These are phyloP conservation scores for Rhynchomys soricoides DNA, from an alignment of 2,113 vertebrate genomes.

Conservation along the genomic window DNA sequence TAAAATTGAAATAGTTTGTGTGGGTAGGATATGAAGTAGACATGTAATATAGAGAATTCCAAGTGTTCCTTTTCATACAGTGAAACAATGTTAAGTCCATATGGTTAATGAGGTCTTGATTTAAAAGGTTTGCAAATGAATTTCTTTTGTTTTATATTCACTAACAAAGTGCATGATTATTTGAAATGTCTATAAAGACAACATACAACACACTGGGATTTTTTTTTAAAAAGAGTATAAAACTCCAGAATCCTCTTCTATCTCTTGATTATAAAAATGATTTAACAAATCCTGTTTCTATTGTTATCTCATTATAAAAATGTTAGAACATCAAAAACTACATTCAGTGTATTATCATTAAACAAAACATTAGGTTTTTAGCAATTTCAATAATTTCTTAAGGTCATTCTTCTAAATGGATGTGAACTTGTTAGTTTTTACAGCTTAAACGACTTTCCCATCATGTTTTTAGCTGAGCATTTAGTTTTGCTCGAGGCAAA, in stretches of 20 bases:
- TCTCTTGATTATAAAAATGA: constrained; percentile 33
- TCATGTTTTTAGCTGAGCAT: constrained; percentile 74
- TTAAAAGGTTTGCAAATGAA: constrained; percentile 45
- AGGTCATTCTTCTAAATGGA: constrained; percentile 54
- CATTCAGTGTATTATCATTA: constrained; percentile 30
- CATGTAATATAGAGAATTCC: not conserved
- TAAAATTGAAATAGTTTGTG: not conserved
- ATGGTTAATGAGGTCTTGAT: constrained; percentile 30
- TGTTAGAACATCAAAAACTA: not conserved
- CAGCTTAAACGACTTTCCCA: constrained; percentile 70
- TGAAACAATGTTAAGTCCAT: not conserved
- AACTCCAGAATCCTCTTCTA: not conserved
- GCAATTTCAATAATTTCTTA: constrained; percentile 70
- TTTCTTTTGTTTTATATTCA: not conserved
- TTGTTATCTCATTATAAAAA: constrained; percentile 35
- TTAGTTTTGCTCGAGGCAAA: constrained; percentile 82
- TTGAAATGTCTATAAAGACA: constrained; percentile 27
- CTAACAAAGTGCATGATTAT: not conserved
- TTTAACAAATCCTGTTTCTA: constrained; percentile 50
- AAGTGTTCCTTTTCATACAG: not conserved
- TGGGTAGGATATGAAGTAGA: not conserved
- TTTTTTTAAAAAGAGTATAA: not conserved
- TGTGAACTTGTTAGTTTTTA: constrained; percentile 59
- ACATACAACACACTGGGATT: not conserved
- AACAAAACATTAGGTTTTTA: constrained; percentile 66